Percentiles rank a stretch among this genome's conserved stretches.
phyloP scores from a whole-genome alignment of 2,113 vertebrate genomes.

The Halichoerus grypus region DNA sequence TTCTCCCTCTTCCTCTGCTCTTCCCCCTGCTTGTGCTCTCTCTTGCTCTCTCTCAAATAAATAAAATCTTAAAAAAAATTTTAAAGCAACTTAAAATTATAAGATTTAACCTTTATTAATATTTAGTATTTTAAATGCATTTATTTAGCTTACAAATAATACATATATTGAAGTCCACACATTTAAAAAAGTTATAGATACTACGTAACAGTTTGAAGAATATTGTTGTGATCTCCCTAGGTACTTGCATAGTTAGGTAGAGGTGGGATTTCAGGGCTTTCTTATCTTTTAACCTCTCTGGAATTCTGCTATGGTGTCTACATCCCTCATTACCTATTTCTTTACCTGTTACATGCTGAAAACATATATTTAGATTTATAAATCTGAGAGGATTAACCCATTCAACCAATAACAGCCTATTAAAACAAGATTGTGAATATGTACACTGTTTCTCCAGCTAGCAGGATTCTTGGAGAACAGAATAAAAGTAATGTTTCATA shows the following conservation, averaged over 20 bases:
- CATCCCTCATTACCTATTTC: background rate
- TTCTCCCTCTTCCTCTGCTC: background rate
- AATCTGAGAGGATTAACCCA: background rate
- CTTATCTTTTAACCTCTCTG: background rate
- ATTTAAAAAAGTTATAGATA: background rate
- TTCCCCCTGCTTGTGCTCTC: background rate
- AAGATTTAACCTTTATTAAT: background rate
- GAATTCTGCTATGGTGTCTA: background rate
- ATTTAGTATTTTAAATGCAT: background rate
- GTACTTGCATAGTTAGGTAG: background rate
- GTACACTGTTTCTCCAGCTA: background rate
- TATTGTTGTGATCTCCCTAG: background rate
- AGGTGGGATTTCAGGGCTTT: background rate
- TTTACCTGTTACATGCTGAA: background rate
- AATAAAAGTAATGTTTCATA: background rate
- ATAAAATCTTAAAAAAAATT: background rate
- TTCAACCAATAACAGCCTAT: background rate
- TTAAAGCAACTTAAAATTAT: background rate
- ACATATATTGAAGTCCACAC: background rate
- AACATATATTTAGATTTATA: background rate
- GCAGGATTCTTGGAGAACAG: background rate
- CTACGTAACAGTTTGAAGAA: background rate
- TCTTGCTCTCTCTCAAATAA: background rate
- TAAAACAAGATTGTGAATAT: background rate
- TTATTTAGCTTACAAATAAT: background rate